These are phyloP conservation scores for Pseudomyrmex cubaensis DNA, from an alignment of 1,140 invertebrate genomes.

Conservation along the genomic window DNA sequence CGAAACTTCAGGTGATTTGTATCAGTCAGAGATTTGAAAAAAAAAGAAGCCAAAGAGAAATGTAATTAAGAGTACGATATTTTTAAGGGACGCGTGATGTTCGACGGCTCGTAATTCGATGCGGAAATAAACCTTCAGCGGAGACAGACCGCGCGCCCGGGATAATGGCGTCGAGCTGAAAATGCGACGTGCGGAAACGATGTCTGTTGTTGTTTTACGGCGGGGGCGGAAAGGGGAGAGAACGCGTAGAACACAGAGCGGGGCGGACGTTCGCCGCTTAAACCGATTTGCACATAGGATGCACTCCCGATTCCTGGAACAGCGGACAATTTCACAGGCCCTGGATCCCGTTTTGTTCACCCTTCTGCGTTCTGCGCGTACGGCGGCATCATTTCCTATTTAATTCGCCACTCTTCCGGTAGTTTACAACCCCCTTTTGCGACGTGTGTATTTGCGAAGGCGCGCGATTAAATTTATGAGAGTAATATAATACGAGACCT, in stretches of 20 bases:
- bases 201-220: constrained; percentile 74
- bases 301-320: constrained; percentile 76
- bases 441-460: neutral
- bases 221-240: constrained; percentile 1
- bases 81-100: neutral
- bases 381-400: constrained; percentile 2
- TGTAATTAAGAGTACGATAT: too few species aligned
- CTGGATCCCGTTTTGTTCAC: constrained; percentile 33
- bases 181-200: constrained; percentile 72
- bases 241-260: constrained; percentile 10
- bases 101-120: constrained; percentile 38
- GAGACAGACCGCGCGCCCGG: constrained; percentile 3
- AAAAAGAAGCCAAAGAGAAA: too few species aligned
- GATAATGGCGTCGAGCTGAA: constrained; percentile 73
- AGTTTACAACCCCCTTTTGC: neutral
- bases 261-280: constrained; percentile 62
- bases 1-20: too few species aligned
- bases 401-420: constrained; percentile 5
- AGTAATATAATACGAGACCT: too few species aligned
- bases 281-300: constrained; percentile 78
- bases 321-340: constrained; percentile 75
- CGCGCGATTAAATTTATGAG: too few species aligned
- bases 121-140: constrained; percentile 39
- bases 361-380: neutral
- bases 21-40: too few species aligned